Base-by-base conservation (phyloP, 1,140 invertebrate genomes). In the Andricus grossulariae region DNA sequence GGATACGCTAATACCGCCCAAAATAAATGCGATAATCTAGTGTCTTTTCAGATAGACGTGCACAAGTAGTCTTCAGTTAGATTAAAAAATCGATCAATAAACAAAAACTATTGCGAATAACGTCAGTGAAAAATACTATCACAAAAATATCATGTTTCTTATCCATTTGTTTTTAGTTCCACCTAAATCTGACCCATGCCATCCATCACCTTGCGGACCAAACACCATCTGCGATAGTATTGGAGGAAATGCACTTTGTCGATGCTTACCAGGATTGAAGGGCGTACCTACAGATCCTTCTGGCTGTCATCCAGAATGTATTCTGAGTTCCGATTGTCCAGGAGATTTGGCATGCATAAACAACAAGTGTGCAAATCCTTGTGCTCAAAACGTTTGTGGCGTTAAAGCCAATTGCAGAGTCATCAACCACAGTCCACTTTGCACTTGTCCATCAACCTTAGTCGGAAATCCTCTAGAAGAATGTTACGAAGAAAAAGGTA, bases 341-440 rank as follows among this genome's bases (percentile, higher is more conserved):
- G 92, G 93, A 21, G 94, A 96, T 85, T 93, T 93, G 72, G 94
- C 95, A 52, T 97, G 96, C 84, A 92, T 95, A 3, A 94, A 94
- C 79, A 94, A 93, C 74, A 94, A 94, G 84, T 97, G 96, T 85
- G 89, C 94, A 12, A 94, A 96, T 88, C 96, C 96, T 4, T 97
- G 96, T 84, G 86, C 93, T 0, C 87, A 89, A 21, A 95, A 95
- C 32, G 92, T 94, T 3, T 96, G 96, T 85, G 95, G 95, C 11
- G 93, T 93, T 82, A 92, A 91, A 45, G 95, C 94, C 12, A 82
- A 93, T 78, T 95, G 96, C 82, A 91, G 94, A 73, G 94, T 95
- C 0, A 94, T 96, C 82, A 96, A 96, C 86, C 96, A 97, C 84
- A 95, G 95, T 80, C 95, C 96, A 3, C 93, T 96, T 5, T 97